Evolutionary conservation across 2,888 invertebrate genomes (phyloP), one percentile per base, ranked within the genome.

Genomic region (Elgonia sp.): DNA sequence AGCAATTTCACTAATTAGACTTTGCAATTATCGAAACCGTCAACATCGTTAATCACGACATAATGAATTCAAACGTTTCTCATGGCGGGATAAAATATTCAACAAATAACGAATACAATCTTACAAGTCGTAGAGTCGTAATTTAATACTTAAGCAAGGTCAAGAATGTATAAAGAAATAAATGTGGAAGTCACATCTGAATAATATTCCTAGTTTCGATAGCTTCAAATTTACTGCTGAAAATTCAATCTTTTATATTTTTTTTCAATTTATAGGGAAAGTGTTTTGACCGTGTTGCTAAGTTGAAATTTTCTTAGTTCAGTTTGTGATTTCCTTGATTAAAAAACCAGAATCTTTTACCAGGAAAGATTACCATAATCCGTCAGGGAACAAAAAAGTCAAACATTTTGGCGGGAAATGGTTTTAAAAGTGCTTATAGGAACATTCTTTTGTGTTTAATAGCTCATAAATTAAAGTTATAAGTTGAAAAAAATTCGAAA

Each of bases 101-200:
- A 73, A 39, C 46, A 50, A 60, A 63, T 62, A 39, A 67, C 18
- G 50, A 69, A 67, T 57, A 57, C 80, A 70, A 50, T 60, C 70
- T 57, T 67, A 21, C 21, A 57, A 67, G 60, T 46, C 50, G 53
- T 67, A 65, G 50, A 57, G 67, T 67, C 67, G 79, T 80, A 80
- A 80, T 72, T 81, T 63, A 81, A 72, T 70, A 73, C 81, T 81
- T 73, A 73, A 65, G 72, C 72, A 65, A 81, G 81, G 81, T 81
- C 81, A 73, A 81, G 72, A 72, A 72, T 65, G 65, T 29, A 55
- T 53, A 62, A 72, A 70, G 70, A 60, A 69, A 55, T 40, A 21
- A 18, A 62, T n/a, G 60, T 57, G 18, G 57, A 77, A 62, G 77
- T n/a, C 10, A 39, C 37, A 42, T 37, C 39, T 65, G 65, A 60